Percentiles rank a stretch among this genome's conserved stretches.
Evolutionary conservation across 2,797 vertebrate species (phyloP).

Genomic region (Melanotaenia parkinsoni): DNA sequence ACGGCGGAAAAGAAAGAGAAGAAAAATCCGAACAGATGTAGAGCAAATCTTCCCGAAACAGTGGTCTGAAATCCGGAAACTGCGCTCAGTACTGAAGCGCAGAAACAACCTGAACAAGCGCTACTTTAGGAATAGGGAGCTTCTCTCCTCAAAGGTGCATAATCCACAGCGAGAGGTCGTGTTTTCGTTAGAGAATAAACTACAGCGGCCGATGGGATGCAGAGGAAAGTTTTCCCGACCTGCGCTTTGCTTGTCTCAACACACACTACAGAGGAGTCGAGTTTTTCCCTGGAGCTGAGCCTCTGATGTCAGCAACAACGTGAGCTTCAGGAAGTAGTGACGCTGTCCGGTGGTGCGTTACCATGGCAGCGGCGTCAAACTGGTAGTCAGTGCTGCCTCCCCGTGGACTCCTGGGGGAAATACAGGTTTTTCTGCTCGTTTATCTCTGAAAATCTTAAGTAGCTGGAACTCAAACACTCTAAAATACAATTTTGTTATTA

Average conservation of each 20-base stretch:
- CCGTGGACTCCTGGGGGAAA: conserved; percentile 22
- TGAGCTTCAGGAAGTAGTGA: conserved; percentile 82
- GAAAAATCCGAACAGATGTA: conserved; percentile 58
- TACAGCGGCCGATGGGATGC: conserved; percentile 30
- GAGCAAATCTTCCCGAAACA: conserved; percentile 59
- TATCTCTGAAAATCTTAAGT: too few species aligned
- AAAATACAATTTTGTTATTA: too few species aligned
- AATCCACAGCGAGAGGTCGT: conserved; percentile 60
- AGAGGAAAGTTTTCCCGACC: conserved; percentile 74
- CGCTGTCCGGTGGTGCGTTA: conserved; percentile 63
- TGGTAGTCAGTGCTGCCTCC: conserved; percentile 40
- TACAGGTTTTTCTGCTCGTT: conserved; percentile 9
- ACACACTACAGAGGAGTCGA: conserved; percentile 53
- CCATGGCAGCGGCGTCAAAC: conserved; percentile 42
- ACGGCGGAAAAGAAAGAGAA: conserved; percentile 3
- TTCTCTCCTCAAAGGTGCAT: conserved; percentile 43
- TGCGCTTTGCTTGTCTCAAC: conserved; percentile 56
- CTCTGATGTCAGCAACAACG: conserved; percentile 80
- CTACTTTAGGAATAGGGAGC: conserved; percentile 21
- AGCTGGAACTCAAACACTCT: too few species aligned
- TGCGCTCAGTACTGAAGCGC: conserved; percentile 56
- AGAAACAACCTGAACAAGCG: conserved; percentile 45
- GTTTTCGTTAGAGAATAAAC: background rate
- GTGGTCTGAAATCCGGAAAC: conserved; percentile 79
- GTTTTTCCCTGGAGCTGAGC: conserved; percentile 67